Evolutionary conservation across 1,140 invertebrate species (phyloP).

Genomic region (Conus ventricosus): DNA sequence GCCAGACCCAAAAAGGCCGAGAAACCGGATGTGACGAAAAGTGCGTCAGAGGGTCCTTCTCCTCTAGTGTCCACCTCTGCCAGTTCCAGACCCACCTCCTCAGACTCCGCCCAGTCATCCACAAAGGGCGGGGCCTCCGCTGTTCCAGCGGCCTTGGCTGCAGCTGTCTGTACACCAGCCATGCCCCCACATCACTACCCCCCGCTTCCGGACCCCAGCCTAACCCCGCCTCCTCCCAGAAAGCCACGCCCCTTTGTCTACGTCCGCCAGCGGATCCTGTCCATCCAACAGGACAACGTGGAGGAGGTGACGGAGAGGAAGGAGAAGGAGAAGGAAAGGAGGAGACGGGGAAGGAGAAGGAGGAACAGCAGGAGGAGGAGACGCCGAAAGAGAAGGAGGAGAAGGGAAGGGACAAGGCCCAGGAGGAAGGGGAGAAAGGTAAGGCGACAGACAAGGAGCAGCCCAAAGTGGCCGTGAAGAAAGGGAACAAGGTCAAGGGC

Average conservation of each 20-base stretch:
- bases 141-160: not conserved
- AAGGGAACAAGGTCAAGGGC: not conserved
- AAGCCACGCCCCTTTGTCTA: constrained; percentile 68
- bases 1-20: not conserved
- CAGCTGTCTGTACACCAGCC: constrained; percentile 4
- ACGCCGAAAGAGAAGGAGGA: not conserved
- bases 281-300: constrained; percentile 69
- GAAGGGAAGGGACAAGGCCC: not conserved
- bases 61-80: not conserved
- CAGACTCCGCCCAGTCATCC: not conserved
- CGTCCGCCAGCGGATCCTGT: constrained; percentile 63
- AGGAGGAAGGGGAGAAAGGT: not conserved
- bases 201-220: constrained; percentile 46
- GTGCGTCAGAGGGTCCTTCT: not conserved
- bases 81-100: not conserved
- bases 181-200: constrained; percentile 42
- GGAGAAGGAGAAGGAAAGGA: constrained; percentile 29
- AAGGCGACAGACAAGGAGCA: not conserved
- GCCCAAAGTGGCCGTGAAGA: not conserved
- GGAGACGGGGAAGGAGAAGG: constrained; percentile 4
- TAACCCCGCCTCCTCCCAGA: constrained; percentile 47
- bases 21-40: not conserved
- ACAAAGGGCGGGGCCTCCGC: not conserved
- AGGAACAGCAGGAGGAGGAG: not conserved
- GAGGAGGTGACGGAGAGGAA: constrained; percentile 50